These are phyloP conservation scores for Chrosomus eos DNA, from an alignment of 2,797 vertebrate genomes.

Conservation along the genomic window DNA sequence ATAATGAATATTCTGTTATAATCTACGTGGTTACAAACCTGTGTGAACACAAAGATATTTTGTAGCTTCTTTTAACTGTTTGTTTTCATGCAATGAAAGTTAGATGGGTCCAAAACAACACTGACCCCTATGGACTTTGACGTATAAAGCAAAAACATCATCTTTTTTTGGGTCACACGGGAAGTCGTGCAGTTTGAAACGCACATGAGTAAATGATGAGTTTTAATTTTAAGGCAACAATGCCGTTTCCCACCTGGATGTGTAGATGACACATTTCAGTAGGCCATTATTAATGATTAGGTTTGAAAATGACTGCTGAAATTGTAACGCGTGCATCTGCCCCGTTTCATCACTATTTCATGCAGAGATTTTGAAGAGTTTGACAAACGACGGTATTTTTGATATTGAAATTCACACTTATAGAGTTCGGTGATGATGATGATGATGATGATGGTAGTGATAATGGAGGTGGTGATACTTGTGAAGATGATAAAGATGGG, in stretches of 20 bases:
- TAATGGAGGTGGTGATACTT: constrained; percentile 5
- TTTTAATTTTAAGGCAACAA: neutral
- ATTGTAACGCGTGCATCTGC: neutral
- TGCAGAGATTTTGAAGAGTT: constrained; percentile 14
- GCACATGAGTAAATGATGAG: neutral
- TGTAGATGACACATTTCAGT: neutral
- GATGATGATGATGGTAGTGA: neutral
- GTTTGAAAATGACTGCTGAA: neutral
- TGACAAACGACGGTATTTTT: neutral
- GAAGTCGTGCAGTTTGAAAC: neutral
- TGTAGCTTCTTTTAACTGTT: neutral
- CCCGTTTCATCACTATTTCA: neutral
- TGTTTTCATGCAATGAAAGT: neutral
- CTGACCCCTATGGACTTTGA: neutral
- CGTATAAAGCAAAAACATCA: neutral
- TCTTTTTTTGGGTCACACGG: neutral
- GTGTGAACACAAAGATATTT: neutral
- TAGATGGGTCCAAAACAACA: neutral
- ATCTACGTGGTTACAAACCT: neutral
- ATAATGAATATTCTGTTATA: neutral
- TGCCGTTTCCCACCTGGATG: neutral
- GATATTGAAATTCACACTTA: constrained; percentile 37
- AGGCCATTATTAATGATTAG: constrained; percentile 3
- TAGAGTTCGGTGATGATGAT: neutral
- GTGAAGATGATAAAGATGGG: constrained; percentile 42